Percentiles rank a stretch among this genome's conserved stretches.
Evolutionary conservation across 2,888 invertebrate species (phyloP).

Genomic region (Tortricodes alternella): DNA sequence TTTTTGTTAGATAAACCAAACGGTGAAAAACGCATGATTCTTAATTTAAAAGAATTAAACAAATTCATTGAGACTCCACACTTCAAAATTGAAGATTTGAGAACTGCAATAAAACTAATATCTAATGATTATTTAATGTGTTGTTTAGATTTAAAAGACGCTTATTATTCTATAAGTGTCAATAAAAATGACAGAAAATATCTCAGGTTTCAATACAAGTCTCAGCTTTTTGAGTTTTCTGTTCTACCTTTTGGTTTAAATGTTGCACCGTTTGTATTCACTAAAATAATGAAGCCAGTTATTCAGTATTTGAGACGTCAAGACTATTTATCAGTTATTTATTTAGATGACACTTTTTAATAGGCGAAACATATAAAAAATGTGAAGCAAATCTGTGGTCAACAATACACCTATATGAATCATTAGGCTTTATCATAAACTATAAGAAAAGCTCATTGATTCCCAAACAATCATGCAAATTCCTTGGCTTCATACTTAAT

Average conservation of each 20-base stretch:
- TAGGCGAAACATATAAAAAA: not conserved
- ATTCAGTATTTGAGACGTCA: not conserved
- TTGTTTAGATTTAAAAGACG: constrained; percentile 7
- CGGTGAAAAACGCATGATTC: constrained; percentile 9
- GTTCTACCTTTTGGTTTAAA: constrained; percentile 4
- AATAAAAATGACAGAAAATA: constrained; percentile 1
- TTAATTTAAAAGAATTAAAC: constrained; percentile 13
- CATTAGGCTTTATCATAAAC: not conserved
- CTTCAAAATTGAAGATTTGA: constrained; percentile 14
- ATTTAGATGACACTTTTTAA: constrained; percentile 5
- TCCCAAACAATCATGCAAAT: not conserved
- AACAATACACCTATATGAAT: not conserved
- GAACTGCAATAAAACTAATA: constrained; percentile 4
- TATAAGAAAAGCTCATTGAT: not conserved
- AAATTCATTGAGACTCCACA: constrained; percentile 11
- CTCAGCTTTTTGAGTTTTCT: not conserved
- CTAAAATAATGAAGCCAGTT: constrained; percentile 8
- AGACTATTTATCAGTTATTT: constrained; percentile 8
- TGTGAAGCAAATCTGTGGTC: not conserved
- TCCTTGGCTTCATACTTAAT: constrained; percentile 8
- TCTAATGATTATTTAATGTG: constrained; percentile 8
- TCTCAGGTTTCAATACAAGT: constrained; percentile 5
- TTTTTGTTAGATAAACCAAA: constrained; percentile 12
- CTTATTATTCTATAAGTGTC: constrained; percentile 1
- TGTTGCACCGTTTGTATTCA: not conserved